Evolutionary conservation across 2,797 vertebrate genomes (phyloP), one percentile per base, ranked within the genome.

Genomic region (Miopithecus talapoin): DNA sequence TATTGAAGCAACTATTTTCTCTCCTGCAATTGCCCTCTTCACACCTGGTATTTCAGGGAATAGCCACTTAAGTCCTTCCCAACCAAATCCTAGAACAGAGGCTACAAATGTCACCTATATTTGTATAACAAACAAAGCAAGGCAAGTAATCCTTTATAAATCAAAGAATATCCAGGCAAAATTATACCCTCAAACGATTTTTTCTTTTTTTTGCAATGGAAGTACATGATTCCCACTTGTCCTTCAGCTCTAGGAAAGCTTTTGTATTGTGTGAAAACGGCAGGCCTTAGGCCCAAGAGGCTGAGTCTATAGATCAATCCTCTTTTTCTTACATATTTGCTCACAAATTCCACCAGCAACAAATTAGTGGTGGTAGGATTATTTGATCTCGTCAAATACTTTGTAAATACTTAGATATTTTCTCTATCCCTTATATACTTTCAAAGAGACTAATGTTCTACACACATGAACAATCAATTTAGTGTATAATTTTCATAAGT

Each of bases 371-470:
- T 68, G 79, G 88, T n/a, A 85, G 21, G 9, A 83, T 43, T 70
- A 97, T n/a, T 85, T 74, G 78, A 91, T n/a, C 17, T 41, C 91
- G 13, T 80, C 53, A 95, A 83, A 76, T 13, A 95, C 21, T 96
- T 92, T 50, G 43, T 92, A 96, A 57, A 74, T 75, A 74, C 13
- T 81, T 88, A 93, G 5, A 48, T 81, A 93, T 36, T 76, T 95
- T 91, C 28, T 72, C 53, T 46, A 89, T 85, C 24, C 7, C 48
- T 50, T 75, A 75, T 70, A 75, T 78, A 26, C 70, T 95, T 89
- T 16, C 53, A 93, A 91, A 91, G 61, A 94, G 92, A 89, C 17
- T 91, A 92, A 86, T 68, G 24, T 68, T 83, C 55, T 13, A 91
- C 1, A 78, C 10, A 94, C 17, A 57, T 46, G 43, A 89, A 86